These are phyloP conservation scores for Diloba caeruleocephala DNA, from an alignment of 2,888 invertebrate species.

Conservation along the genomic window DNA sequence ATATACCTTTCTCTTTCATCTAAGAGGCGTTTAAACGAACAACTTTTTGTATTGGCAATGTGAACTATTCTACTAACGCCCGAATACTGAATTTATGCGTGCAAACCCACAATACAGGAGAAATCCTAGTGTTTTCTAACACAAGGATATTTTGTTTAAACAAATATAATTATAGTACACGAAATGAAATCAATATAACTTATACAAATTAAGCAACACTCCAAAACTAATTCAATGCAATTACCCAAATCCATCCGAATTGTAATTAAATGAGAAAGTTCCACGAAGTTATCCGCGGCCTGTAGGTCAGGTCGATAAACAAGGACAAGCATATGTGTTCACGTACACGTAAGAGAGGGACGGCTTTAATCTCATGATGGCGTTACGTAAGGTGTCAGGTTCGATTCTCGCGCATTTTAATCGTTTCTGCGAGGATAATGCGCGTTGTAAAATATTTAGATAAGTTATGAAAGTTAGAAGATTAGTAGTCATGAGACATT, in stretches of 20 bases:
- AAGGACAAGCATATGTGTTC: slow-evolving; percentile 36
- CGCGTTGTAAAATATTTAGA: slow-evolving; percentile 42
- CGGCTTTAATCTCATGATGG: slow-evolving; percentile 32
- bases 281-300: slow-evolving; percentile 23
- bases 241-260: slow-evolving; percentile 32
- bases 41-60: too few species aligned
- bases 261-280: slow-evolving; percentile 53
- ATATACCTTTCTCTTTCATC: too few species aligned
- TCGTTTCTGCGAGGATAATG: slow-evolving; percentile 46
- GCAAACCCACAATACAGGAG: too few species aligned
- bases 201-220: slow-evolving; percentile 19
- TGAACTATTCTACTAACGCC: too few species aligned
- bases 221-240: slow-evolving; percentile 36
- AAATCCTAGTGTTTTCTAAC: too few species aligned
- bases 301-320: slow-evolving; percentile 50
- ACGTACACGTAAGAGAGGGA: slow-evolving; percentile 35
- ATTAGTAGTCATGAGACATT: slow-evolving; percentile 15
- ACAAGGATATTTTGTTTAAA: too few species aligned
- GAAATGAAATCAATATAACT: slow-evolving; percentile 2
- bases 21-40: too few species aligned
- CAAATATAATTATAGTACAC: too few species aligned
- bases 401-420: slow-evolving; percentile 52
- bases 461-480: slow-evolving; percentile 33
- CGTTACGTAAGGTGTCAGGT: slow-evolving; percentile 52
- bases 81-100: too few species aligned